phyloP scores from a whole-genome alignment of 1,140 invertebrate genomes.

The Pseudomyrmex gracilis region DNA sequence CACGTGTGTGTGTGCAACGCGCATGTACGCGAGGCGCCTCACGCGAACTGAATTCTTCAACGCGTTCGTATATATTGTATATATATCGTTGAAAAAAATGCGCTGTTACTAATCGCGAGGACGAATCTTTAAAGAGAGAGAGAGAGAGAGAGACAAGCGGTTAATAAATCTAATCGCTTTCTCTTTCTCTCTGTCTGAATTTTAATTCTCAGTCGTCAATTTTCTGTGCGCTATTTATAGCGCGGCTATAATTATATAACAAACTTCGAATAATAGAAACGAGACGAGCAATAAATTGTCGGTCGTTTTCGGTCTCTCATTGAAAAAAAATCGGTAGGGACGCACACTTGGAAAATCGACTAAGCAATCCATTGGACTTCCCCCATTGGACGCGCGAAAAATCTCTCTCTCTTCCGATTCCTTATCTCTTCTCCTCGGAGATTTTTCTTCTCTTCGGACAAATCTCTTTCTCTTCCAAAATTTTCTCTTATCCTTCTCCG shows the following conservation, averaged over 20 bases:
- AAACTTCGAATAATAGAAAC: slow-evolving; percentile 1
- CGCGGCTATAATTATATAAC: too few species aligned
- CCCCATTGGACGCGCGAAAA: not conserved
- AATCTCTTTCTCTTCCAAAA: not conserved
- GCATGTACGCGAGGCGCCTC: not conserved
- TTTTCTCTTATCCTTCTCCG: slow-evolving; percentile 1
- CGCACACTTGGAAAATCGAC: not conserved
- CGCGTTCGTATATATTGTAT: not conserved
- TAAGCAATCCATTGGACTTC: not conserved
- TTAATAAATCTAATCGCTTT: not conserved
- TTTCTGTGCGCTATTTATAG: too few species aligned
- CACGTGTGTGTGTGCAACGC: not conserved
- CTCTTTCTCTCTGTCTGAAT: too few species aligned
- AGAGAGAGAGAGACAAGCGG: not conserved
- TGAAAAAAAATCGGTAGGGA: not conserved
- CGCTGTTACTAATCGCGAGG: not conserved
- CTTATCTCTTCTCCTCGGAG: not conserved
- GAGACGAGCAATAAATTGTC: too few species aligned
- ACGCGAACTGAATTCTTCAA: slow-evolving; percentile 24
- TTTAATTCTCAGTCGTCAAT: too few species aligned
- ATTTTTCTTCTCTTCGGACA: too few species aligned
- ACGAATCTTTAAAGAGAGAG: too few species aligned
- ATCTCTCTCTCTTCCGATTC: not conserved
- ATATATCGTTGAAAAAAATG: not conserved
- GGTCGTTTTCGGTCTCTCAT: not conserved